Conservation (phyloP, 1,140 invertebrate genomes). For the Galleria mellonella region DNA sequence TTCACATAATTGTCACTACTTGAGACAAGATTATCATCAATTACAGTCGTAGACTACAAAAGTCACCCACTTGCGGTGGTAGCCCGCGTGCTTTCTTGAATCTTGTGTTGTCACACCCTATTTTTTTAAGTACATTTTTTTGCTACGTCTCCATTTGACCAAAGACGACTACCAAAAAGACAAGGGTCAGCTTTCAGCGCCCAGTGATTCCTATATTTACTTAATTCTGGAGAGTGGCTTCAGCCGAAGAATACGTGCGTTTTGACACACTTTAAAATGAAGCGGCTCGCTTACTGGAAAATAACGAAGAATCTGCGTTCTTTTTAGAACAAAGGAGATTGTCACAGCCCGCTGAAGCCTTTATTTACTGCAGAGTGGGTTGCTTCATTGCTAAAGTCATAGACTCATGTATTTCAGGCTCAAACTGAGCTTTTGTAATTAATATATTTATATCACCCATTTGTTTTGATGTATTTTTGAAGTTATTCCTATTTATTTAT, state of each 20-base stretch:
- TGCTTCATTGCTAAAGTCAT: constrained; percentile 2
- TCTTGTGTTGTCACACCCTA: constrained; percentile 43
- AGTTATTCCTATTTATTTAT: constrained; percentile 65
- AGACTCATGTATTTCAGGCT: constrained; percentile 22
- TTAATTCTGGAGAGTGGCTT: constrained; percentile 18
- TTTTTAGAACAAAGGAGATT: too few relatives aligned
- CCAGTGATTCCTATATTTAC: constrained; percentile 43
- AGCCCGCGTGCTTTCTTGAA: not conserved
- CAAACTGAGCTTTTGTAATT: constrained; percentile 25
- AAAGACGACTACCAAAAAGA: constrained; percentile 55
- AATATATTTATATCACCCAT: constrained; percentile 30
- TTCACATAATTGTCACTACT: too few relatives aligned
- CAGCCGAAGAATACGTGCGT: not conserved
- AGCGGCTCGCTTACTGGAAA: too few relatives aligned
- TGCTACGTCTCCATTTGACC: constrained; percentile 43
- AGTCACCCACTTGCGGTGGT: not conserved
- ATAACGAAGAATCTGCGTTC: too few relatives aligned
- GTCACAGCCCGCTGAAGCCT: too few relatives aligned
- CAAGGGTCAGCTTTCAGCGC: constrained; percentile 16
- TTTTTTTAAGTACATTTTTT: constrained; percentile 58
- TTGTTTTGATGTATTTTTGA: constrained; percentile 64
- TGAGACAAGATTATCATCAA: too few relatives aligned
- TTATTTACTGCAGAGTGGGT: too few relatives aligned
- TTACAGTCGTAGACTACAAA: too few relatives aligned
- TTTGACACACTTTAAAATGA: too few relatives aligned